Evolutionary conservation across 2,113 vertebrate genomes (phyloP).

Genomic region (Phrynosoma platyrhinos): DNA sequence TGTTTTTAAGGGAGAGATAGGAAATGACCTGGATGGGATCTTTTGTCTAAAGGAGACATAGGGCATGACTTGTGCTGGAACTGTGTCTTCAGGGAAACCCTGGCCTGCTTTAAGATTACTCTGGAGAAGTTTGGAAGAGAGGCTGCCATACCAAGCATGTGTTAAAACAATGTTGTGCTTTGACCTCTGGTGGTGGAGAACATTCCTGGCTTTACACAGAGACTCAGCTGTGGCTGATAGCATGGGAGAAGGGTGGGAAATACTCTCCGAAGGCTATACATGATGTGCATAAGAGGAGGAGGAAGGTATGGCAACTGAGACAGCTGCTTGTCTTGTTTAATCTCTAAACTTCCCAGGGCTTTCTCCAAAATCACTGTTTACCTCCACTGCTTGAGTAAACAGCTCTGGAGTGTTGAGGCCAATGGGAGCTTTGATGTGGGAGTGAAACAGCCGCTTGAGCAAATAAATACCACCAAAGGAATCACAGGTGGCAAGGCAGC

Average conservation of each 20-base stretch:
- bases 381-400: neutral
- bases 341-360: neutral
- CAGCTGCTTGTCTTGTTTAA: neutral
- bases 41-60: too few species aligned
- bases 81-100: too few species aligned
- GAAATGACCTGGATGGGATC: too few species aligned
- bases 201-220: slow-evolving; percentile 24
- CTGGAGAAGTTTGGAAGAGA: too few species aligned
- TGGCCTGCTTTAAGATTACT: too few species aligned
- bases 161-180: too few species aligned
- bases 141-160: too few species aligned
- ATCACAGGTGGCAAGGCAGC: too few species aligned
- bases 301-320: neutral
- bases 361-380: neutral
- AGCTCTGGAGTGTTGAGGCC: neutral
- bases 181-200: slow-evolving; percentile 19
- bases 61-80: too few species aligned
- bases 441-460: too few species aligned
- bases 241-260: neutral
- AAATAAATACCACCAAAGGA: too few species aligned
- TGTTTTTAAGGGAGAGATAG: too few species aligned
- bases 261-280: neutral
- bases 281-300: neutral
- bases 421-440: neutral
- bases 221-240: neutral